A percentile compares a stretch with the other conserved stretches of the same genome.
These are phyloP conservation scores for Cosmopolites sordidus DNA, from an alignment of 2,888 invertebrate genomes.

Conservation along the genomic window DNA sequence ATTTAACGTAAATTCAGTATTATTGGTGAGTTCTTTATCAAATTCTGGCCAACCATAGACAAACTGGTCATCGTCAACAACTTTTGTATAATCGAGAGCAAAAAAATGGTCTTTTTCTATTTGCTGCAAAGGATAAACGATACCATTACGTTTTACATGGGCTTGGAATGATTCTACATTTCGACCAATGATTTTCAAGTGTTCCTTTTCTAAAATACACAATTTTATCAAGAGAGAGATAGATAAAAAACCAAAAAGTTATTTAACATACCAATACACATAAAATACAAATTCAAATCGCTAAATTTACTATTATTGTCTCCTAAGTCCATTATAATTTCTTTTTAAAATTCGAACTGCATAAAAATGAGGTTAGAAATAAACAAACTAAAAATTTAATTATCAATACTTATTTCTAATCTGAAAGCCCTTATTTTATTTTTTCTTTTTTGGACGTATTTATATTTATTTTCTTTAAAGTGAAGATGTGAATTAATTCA, in stretches of 20 bases:
- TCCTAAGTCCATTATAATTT: too few relatives aligned
- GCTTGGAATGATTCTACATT: slow-evolving; percentile 4
- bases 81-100: slow-evolving; percentile 55
- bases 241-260: neutral
- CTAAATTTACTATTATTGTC: too few relatives aligned
- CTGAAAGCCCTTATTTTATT: too few relatives aligned
- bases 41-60: slow-evolving; percentile 53
- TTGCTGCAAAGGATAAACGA: slow-evolving; percentile 46
- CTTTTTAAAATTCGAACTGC: too few relatives aligned
- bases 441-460: too few relatives aligned
- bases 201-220: slow-evolving; percentile 10
- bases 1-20: slow-evolving; percentile 63
- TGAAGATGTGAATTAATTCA: too few relatives aligned
- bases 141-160: slow-evolving; percentile 7
- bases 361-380: too few relatives aligned
- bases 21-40: slow-evolving; percentile 59
- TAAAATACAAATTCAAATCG: slow-evolving; percentile 75
- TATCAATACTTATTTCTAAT: too few relatives aligned
- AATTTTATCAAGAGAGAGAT: too few relatives aligned
- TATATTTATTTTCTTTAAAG: too few relatives aligned
- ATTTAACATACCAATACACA: slow-evolving; percentile 48
- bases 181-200: slow-evolving; percentile 10
- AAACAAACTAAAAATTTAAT: too few relatives aligned
- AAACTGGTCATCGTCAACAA: slow-evolving; percentile 58
- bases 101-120: slow-evolving; percentile 58